Conservation (phyloP, 2,797 vertebrate species). For the Nothura maculosa region DNA sequence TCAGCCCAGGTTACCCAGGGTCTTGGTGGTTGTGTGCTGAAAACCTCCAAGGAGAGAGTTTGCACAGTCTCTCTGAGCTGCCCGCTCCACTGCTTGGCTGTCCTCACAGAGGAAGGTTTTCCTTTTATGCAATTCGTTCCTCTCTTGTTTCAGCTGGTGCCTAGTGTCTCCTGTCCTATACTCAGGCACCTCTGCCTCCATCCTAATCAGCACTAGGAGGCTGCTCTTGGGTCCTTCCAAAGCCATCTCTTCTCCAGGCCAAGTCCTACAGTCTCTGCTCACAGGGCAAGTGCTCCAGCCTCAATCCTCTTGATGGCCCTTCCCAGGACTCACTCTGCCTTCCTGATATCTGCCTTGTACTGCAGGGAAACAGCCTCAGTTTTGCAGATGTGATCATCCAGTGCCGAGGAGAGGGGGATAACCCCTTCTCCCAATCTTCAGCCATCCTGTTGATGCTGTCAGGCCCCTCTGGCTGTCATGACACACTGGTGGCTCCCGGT, state of each 20-base stretch:
- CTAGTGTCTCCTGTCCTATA: neutral
- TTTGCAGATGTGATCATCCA: neutral
- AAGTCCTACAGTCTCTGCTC: neutral
- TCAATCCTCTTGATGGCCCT: accelerated
- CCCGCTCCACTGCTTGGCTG: accelerated
- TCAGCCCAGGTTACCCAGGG: neutral
- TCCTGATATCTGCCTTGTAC: accelerated
- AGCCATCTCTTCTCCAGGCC: neutral
- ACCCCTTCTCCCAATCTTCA: neutral
- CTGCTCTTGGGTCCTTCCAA: neutral
- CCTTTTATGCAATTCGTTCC: neutral
- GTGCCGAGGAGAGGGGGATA: neutral
- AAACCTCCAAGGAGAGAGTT: neutral
- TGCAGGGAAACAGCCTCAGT: neutral
- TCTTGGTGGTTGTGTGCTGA: neutral
- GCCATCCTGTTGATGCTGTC: neutral
- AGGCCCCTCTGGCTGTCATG: constrained; percentile 1
- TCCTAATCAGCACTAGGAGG: neutral
- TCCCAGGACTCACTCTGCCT: neutral
- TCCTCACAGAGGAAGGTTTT: neutral
- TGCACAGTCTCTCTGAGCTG: neutral
- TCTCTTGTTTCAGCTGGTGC: neutral
- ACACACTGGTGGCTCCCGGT: neutral
- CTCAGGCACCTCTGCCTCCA: neutral
- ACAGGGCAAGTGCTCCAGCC: neutral